These are phyloP conservation scores for Drosophila mojavensis DNA, from an alignment of 1,140 invertebrate species.

Conservation along the genomic window DNA sequence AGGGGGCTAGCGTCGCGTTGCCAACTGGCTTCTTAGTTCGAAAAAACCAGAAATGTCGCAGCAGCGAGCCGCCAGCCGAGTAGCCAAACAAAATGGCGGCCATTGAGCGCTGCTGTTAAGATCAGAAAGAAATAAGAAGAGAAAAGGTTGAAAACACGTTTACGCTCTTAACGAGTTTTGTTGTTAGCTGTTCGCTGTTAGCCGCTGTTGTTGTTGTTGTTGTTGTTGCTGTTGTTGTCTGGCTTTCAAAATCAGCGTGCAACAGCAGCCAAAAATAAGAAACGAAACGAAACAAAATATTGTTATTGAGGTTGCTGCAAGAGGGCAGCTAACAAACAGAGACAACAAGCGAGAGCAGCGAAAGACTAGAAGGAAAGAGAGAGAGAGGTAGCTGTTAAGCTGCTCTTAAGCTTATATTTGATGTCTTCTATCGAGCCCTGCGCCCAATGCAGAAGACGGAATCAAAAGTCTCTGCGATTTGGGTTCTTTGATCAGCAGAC, in stretches of 20 bases:
- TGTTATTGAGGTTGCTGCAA: slow-evolving; percentile 70
- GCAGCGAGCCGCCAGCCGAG: slow-evolving; percentile 15
- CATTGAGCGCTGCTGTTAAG: slow-evolving; percentile 42
- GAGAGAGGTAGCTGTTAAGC: not conserved
- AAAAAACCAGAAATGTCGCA: slow-evolving; percentile 64
- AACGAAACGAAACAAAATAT: slow-evolving; percentile 57
- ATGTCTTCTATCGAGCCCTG: too few species aligned
- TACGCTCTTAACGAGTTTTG: slow-evolving; percentile 69
- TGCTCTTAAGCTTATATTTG: not conserved
- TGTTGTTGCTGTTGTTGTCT: slow-evolving; percentile 8
- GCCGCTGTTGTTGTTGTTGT: slow-evolving; percentile 23
- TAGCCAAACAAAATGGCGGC: slow-evolving; percentile 62
- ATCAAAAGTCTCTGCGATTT: too few species aligned
- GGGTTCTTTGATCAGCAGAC: too few species aligned
- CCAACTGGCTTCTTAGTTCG: slow-evolving; percentile 41
- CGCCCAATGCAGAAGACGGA: too few species aligned
- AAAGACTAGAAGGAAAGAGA: not conserved
- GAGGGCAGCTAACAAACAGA: slow-evolving; percentile 33
- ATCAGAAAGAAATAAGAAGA: slow-evolving; percentile 55
- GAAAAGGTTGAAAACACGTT: slow-evolving; percentile 61
- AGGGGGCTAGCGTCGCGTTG: slow-evolving; percentile 13
- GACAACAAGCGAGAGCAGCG: slow-evolving; percentile 8
- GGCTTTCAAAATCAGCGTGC: slow-evolving; percentile 64
- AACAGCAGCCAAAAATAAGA: slow-evolving; percentile 49
- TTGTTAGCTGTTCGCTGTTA: slow-evolving; percentile 18